These are phyloP conservation scores for Threskiornis aethiopicus DNA, from an alignment of 2,797 vertebrate genomes.

Conservation along the genomic window DNA sequence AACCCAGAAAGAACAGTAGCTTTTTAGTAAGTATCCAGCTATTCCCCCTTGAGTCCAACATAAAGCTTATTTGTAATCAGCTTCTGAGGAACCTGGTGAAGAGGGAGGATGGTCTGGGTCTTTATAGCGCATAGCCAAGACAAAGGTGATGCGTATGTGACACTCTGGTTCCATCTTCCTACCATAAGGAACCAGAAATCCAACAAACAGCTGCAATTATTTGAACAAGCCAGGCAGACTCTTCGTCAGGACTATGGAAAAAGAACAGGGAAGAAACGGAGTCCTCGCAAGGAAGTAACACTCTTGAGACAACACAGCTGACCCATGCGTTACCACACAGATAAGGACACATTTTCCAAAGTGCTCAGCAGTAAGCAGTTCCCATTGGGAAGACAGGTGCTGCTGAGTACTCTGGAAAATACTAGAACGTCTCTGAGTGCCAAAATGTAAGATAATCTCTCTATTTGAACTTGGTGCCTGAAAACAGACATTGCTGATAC, in stretches of 20 bases:
- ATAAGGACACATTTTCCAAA: background rate
- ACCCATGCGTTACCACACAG: accelerated
- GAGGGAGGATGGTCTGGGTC: background rate
- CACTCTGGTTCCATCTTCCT: background rate
- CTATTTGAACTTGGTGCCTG: background rate
- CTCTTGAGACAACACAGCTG: background rate
- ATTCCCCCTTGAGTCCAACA: background rate
- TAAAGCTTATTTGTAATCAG: background rate
- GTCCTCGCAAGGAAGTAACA: background rate
- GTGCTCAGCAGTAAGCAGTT: background rate
- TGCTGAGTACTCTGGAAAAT: background rate
- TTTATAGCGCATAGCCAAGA: background rate
- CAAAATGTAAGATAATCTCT: background rate
- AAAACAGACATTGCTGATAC: background rate
- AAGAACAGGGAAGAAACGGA: background rate
- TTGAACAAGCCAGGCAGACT: background rate
- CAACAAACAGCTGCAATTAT: background rate
- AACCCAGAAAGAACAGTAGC: background rate
- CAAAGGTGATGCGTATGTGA: background rate
- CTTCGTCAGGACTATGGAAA: background rate
- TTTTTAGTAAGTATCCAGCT: background rate
- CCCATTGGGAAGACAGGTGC: background rate
- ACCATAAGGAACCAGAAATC: background rate
- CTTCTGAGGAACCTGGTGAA: background rate
- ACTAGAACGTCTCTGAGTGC: background rate